Percentiles rank a stretch among this genome's conserved stretches.
Conservation (phyloP, 2,888 invertebrate genomes). For the Cantharis rustica region DNA sequence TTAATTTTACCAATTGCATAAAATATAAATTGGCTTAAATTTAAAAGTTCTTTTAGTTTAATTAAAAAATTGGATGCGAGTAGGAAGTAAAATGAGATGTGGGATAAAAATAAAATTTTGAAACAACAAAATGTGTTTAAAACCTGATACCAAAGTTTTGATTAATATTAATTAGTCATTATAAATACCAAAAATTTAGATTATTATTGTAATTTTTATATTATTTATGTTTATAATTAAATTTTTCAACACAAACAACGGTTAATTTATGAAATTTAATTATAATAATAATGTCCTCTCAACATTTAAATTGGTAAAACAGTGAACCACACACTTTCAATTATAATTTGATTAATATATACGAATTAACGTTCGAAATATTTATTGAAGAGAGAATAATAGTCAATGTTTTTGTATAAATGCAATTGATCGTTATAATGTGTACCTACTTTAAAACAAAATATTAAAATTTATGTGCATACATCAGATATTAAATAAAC, state of each 20-base stretch:
- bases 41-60: background rate
- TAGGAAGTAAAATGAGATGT: background rate
- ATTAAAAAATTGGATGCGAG: background rate
- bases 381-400: background rate
- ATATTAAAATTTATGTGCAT: background rate
- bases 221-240: background rate
- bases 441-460: background rate
- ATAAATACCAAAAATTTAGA: background rate
- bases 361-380: background rate
- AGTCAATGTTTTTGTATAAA: background rate
- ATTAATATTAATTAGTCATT: background rate
- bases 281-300: background rate
- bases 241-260: background rate
- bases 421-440: background rate
- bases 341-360: background rate
- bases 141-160: background rate
- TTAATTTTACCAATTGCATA: background rate
- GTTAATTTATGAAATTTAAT: background rate
- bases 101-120: background rate
- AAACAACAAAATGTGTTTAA: background rate
- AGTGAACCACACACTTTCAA: background rate
- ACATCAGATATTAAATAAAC: background rate
- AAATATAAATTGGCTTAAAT: background rate
- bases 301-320: background rate
- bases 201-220: background rate